A percentile compares a stretch with the other conserved stretches of the same genome.
phyloP scores from a whole-genome alignment of 2,888 invertebrate genomes.

The Ptilodon capucinus region DNA sequence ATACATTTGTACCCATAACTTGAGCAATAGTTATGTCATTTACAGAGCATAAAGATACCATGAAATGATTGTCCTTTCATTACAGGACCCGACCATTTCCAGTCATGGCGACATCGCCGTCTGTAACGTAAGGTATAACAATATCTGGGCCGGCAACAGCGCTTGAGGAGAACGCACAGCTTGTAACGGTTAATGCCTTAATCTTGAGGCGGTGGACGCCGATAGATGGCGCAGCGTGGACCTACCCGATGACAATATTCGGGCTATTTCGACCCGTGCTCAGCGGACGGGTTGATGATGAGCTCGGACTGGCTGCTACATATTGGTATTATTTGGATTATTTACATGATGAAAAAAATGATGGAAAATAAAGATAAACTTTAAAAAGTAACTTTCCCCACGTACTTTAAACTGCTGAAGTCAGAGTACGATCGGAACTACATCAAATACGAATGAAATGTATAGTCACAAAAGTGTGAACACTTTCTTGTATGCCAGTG shows the following conservation, averaged over 20 bases:
- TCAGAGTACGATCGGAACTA: no score
- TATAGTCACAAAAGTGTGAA: no score
- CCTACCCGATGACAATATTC: conserved; percentile 20
- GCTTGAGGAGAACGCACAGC: conserved; percentile 37
- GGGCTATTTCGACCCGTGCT: not conserved
- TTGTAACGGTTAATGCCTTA: conserved; percentile 75
- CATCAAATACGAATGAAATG: no score
- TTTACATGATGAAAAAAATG: no score
- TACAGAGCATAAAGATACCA: no score
- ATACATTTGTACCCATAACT: no score
- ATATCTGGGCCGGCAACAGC: conserved; percentile 42
- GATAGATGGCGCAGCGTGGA: conserved; percentile 49
- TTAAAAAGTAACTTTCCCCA: no score
- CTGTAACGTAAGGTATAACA: conserved; percentile 41
- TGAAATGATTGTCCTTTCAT: not conserved
- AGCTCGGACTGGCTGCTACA: not conserved
- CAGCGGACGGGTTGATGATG: not conserved
- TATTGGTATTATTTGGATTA: no score
- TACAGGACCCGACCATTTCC: conserved; percentile 9
- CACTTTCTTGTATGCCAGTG: no score
- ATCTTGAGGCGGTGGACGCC: conserved; percentile 77
- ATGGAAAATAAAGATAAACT: no score
- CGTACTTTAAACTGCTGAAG: no score
- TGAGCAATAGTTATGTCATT: no score
- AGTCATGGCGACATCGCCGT: conserved; percentile 18